A percentile compares a stretch with the other conserved stretches of the same genome.
Conservation (phyloP, 1,140 invertebrate species). For the Drosophila elegans region DNA sequence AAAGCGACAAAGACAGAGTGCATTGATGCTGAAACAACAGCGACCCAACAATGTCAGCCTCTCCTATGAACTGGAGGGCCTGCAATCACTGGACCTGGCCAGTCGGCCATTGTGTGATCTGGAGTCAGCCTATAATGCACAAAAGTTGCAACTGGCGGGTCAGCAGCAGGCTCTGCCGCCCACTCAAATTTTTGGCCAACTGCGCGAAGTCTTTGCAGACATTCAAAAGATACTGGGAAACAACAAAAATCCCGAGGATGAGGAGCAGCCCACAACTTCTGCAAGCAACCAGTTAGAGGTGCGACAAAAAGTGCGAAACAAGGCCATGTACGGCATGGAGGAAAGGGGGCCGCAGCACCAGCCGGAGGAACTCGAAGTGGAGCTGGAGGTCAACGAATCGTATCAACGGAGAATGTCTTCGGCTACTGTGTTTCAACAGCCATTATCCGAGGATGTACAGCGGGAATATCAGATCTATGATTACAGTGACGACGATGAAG, state of each 20-base stretch:
- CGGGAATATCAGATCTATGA: conserved; percentile 27
- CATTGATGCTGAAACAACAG: conserved; percentile 22
- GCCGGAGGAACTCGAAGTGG: conserved; percentile 1
- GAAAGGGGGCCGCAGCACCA: background rate
- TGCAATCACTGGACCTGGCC: conserved; percentile 15
- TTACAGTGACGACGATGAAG: conserved; percentile 13
- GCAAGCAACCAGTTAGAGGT: conserved; percentile 32
- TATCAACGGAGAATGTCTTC: conserved; percentile 61
- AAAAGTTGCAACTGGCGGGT: conserved; percentile 39
- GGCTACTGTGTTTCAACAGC: conserved; percentile 47
- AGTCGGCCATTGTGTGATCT: conserved; percentile 43
- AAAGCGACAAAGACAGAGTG: conserved; percentile 1
- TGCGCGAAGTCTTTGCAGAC: conserved; percentile 46
- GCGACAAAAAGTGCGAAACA: conserved; percentile 45
- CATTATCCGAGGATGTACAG: conserved; percentile 42
- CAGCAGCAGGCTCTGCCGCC: conserved; percentile 44
- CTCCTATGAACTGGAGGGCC: conserved; percentile 30
- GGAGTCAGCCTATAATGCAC: conserved; percentile 68
- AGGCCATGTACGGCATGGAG: conserved; percentile 51
- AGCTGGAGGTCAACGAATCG: background rate
- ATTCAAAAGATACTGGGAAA: conserved; percentile 46
- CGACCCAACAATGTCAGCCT: conserved; percentile 25
- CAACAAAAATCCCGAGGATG: background rate
- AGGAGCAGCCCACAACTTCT: conserved; percentile 6
- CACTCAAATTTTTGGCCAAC: conserved; percentile 57